Conservation (phyloP, 2,113 vertebrate genomes). For the Misgurnus mizolepis region DNA sequence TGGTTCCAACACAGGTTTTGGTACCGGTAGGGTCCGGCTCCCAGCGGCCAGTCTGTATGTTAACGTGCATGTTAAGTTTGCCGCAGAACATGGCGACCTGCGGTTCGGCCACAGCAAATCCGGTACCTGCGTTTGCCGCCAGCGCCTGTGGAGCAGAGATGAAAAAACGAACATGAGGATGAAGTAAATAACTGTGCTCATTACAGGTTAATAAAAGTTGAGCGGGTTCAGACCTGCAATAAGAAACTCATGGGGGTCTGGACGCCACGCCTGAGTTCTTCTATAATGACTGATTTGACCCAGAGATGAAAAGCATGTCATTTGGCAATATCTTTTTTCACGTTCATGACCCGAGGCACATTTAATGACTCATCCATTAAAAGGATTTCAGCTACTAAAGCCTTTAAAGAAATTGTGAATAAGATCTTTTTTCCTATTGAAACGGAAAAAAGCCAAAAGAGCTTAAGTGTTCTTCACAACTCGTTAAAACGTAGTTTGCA, state of each 20-base stretch:
- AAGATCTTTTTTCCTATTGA: not conserved
- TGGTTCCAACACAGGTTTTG: slow-evolving; percentile 86
- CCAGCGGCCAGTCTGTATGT: slow-evolving; percentile 97
- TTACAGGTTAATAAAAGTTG: slow-evolving; percentile 9
- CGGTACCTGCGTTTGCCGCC: slow-evolving; percentile 89
- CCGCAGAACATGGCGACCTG: slow-evolving; percentile 98
- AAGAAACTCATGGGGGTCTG: not conserved
- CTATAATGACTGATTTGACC: not conserved
- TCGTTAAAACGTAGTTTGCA: too few species aligned
- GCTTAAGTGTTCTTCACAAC: too few species aligned
- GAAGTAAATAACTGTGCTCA: not conserved
- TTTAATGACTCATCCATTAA: not conserved
- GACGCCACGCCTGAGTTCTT: not conserved
- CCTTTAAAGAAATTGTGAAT: not conserved
- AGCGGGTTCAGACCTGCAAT: not conserved
- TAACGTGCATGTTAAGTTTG: slow-evolving; percentile 97
- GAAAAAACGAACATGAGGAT: not conserved
- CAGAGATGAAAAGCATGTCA: not conserved
- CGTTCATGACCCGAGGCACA: not conserved
- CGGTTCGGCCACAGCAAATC: slow-evolving; percentile 92
- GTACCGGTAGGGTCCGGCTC: slow-evolving; percentile 89
- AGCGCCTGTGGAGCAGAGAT: slow-evolving; percentile 78
- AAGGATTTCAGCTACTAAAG: not conserved
- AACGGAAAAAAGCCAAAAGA: not conserved
- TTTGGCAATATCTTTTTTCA: not conserved